phyloP scores from a whole-genome alignment of 2,888 invertebrate species.

The Barypeithes pellucidus region DNA sequence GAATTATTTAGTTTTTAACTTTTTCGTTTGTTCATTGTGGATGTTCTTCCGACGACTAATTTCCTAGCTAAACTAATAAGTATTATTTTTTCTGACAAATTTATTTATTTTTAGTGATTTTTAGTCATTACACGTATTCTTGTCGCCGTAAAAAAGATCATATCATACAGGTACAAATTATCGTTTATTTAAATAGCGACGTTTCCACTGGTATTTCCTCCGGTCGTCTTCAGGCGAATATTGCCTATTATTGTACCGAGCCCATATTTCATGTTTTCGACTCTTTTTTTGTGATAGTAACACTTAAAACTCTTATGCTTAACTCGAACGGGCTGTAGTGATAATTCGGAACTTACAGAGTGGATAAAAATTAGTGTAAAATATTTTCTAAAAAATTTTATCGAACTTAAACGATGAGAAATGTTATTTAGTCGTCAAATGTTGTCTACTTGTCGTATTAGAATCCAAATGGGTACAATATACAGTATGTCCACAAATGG shows the following conservation, averaged over 20 bases:
- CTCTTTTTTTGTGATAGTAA: no score
- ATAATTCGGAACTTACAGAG: constrained; percentile 6
- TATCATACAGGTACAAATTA: constrained; percentile 2
- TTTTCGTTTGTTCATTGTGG: constrained; percentile 8
- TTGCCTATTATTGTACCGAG: no score
- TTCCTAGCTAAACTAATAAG: background rate
- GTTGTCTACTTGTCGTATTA: background rate
- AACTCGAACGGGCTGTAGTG: background rate
- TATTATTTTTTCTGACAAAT: background rate
- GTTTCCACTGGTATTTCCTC: no score
- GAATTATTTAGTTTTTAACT: constrained; percentile 11
- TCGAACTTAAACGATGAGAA: background rate
- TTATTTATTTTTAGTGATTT: background rate
- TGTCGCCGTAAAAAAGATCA: background rate
- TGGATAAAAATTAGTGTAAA: background rate
- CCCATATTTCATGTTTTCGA: background rate
- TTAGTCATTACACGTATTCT: background rate
- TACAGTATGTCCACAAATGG: no score
- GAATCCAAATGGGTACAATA: background rate
- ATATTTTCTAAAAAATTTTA: constrained; percentile 8
- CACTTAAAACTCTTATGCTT: background rate
- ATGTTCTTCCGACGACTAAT: background rate
- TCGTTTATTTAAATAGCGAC: no score
- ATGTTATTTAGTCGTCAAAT: constrained; percentile 5
- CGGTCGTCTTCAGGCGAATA: no score